phyloP scores from a whole-genome alignment of 2,113 vertebrate species.

The Enhydra lutris region DNA sequence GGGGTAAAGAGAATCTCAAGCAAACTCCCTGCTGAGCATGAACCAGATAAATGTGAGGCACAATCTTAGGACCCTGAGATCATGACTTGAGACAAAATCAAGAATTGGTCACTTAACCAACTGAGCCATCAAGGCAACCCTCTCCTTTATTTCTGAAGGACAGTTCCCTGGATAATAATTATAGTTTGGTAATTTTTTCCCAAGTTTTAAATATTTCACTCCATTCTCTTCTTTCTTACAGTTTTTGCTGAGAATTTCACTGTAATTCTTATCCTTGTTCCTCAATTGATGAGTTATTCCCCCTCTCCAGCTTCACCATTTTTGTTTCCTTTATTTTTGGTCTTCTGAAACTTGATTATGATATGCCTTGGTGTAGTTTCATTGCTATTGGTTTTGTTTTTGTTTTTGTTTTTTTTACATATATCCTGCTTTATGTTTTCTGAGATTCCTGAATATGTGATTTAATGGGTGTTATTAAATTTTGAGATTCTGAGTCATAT shows the following conservation, averaged over 20 bases:
- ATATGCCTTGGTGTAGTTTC: fast-evolving
- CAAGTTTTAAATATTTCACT: not conserved
- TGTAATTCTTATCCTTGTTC: not conserved
- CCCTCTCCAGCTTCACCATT: not conserved
- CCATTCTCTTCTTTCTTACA: not conserved
- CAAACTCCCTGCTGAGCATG: too few relatives aligned
- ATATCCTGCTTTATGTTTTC: not conserved
- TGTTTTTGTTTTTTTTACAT: not conserved
- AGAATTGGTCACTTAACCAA: too few relatives aligned
- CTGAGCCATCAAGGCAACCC: too few relatives aligned
- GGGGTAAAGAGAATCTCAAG: not conserved
- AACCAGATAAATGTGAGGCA: too few relatives aligned
- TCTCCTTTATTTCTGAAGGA: not conserved
- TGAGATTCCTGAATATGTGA: not conserved
- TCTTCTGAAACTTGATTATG: not conserved
- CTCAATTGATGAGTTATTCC: not conserved
- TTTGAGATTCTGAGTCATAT: not conserved
- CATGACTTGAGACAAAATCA: too few relatives aligned
- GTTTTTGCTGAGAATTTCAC: not conserved
- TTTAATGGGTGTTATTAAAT: not conserved
- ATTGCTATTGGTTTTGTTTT: not conserved
- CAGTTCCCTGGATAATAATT: not conserved
- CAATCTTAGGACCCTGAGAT: too few relatives aligned
- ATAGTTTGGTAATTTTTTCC: not conserved
- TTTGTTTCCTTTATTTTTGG: not conserved